phyloP scores from a whole-genome alignment of 1,140 invertebrate genomes.

The Sycobia sp. region DNA sequence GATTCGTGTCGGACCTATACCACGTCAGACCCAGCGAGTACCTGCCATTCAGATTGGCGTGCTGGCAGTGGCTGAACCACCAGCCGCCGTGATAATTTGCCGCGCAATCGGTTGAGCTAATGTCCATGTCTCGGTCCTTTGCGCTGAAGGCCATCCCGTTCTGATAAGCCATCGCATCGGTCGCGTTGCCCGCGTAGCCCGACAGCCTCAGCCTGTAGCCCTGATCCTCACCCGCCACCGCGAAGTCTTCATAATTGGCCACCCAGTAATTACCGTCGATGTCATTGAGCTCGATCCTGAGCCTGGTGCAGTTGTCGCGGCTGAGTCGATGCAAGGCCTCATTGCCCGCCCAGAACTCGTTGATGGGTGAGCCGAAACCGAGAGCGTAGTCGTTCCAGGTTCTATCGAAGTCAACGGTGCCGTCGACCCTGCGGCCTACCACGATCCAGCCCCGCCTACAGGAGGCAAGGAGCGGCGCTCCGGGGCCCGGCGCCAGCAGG shows the following conservation, averaged over 20 bases:
- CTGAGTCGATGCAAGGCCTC: slow-evolving; percentile 85
- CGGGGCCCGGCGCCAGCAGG: slow-evolving; percentile 72
- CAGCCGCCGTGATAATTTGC: slow-evolving; percentile 86
- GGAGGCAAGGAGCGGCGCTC: slow-evolving; percentile 73
- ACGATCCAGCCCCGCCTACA: slow-evolving; percentile 86
- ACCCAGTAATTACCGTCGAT: slow-evolving; percentile 85
- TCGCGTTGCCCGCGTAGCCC: slow-evolving; percentile 84
- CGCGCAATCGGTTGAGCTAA: slow-evolving; percentile 85
- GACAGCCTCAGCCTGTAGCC: slow-evolving; percentile 79
- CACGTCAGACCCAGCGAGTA: slow-evolving; percentile 87
- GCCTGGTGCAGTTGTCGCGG: slow-evolving; percentile 78
- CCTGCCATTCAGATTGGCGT: slow-evolving; percentile 89
- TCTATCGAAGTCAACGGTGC: slow-evolving; percentile 83
- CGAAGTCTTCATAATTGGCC: slow-evolving; percentile 78
- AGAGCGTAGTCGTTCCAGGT: slow-evolving; percentile 88
- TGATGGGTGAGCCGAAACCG: slow-evolving; percentile 83
- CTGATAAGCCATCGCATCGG: slow-evolving; percentile 85
- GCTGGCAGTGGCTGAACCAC: slow-evolving; percentile 94
- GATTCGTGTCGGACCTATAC: slow-evolving; percentile 81
- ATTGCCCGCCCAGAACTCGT: slow-evolving; percentile 92
- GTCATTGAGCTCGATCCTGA: slow-evolving; percentile 84
- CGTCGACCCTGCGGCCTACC: slow-evolving; percentile 80
- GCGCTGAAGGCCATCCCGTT: slow-evolving; percentile 87
- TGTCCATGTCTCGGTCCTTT: slow-evolving; percentile 84
- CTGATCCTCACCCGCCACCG: slow-evolving; percentile 70